These are phyloP conservation scores for Dicaeum eximium DNA, from an alignment of 2,113 vertebrate species.

Conservation along the genomic window DNA sequence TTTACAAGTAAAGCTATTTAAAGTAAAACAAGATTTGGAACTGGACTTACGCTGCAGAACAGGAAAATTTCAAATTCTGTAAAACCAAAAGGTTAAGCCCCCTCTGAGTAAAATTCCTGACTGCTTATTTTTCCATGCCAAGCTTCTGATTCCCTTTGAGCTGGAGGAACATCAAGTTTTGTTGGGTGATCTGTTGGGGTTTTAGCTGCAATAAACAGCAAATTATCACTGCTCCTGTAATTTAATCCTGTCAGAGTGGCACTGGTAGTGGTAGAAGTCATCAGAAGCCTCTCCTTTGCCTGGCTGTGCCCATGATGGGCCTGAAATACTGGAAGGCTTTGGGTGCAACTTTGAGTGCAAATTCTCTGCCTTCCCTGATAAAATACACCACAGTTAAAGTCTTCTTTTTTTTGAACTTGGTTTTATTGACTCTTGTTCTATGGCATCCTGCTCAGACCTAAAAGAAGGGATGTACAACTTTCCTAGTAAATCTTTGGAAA, in stretches of 20 bases:
- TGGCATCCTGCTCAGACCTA: neutral
- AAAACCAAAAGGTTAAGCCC: neutral
- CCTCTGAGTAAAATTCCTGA: neutral
- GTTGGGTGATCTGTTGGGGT: neutral
- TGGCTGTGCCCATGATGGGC: neutral
- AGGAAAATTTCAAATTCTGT: neutral
- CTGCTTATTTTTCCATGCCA: neutral
- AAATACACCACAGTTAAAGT: neutral
- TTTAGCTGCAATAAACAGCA: neutral
- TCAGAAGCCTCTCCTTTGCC: neutral
- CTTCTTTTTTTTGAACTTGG: neutral
- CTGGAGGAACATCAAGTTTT: neutral
- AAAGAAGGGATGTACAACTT: neutral
- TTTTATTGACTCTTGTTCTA: neutral
- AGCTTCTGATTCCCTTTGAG: neutral
- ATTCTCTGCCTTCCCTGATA: neutral
- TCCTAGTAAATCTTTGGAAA: neutral
- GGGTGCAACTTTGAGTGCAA: neutral
- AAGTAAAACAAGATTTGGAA: neutral
- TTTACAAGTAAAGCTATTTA: neutral
- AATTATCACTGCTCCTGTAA: neutral
- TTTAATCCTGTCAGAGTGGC: neutral
- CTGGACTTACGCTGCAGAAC: neutral
- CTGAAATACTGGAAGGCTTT: neutral
- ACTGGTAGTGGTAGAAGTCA: neutral